Base-by-base conservation (phyloP, 2,888 invertebrate species). In the Ornithoptera priamus region DNA sequence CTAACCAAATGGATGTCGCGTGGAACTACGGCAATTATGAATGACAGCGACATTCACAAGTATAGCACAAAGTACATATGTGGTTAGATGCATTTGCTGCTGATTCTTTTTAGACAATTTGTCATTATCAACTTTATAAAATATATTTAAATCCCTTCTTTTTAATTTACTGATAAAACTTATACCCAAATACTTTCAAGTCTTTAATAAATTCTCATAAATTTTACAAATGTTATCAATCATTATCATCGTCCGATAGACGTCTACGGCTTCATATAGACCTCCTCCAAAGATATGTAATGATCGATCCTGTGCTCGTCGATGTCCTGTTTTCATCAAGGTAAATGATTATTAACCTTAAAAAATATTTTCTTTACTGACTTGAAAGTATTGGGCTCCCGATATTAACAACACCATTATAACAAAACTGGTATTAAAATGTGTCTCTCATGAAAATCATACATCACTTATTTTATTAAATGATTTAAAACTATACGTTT, bases 401-500 rank as follows among this genome's bases (percentile, higher is more conserved):
- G 60, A 64, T 5, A 61, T 68, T 65, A 62, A 42, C 39, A 66
- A 58, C 46, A 46, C 63, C 64, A 57, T 67, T 53, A 64, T 67
- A 42, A 59, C 18, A 86, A 87, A 87, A 46, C 46, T 90, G 89
- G 85, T 90, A 85, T 86, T 87, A 80, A 86, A 84, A 89, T 88
- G 90, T 91, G 90, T 91, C 90, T 88, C 87, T 83, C 84, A 82
- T 87, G 86, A 87, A 88, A 88, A 85, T 88, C 88, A 87, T 86
- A 89, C 90, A 88, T 92, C 86, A 90, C 87, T 92, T 92, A 92
- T 92, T 92, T 92, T 92, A 92, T 86, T 92, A 92, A 92, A 92
- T 88, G 86, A 88, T 89, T 89, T 89, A 85, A 88, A 86, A 83
- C 75, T 79, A 76, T 71, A 50, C 53, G 30, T 30, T 30, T 3